Percentiles rank a stretch among this genome's conserved stretches.
These are phyloP conservation scores for Spatulosminthurus flaviceps DNA, from an alignment of 2,888 invertebrate genomes.

Conservation along the genomic window DNA sequence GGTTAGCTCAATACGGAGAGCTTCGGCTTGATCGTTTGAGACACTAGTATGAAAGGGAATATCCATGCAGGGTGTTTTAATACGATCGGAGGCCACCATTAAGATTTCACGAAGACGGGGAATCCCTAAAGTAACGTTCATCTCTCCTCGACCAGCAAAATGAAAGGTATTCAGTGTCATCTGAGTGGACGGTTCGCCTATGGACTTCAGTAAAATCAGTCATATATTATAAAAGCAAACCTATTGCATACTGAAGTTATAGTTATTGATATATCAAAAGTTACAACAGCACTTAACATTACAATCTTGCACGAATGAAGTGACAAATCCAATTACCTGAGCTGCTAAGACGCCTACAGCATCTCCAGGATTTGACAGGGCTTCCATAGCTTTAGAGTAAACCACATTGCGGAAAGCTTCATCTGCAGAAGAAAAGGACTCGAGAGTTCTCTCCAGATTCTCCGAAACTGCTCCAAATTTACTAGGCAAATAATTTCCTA, in stretches of 20 bases:
- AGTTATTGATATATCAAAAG: no score
- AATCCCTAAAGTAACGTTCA: constrained; percentile 99
- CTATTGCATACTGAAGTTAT: no score
- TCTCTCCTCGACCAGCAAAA: constrained; percentile 99
- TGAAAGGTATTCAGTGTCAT: constrained; percentile 99
- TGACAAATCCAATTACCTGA: constrained; percentile 72
- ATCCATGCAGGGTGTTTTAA: constrained; percentile 96
- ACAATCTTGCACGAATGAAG: no score
- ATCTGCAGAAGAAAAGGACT: constrained; percentile 70
- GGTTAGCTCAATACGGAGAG: constrained; percentile 77
- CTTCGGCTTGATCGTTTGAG: constrained; percentile 72
- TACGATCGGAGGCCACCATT: constrained; percentile 92
- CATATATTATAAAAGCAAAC: no score
- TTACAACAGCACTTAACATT: no score
- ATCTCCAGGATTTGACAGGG: constrained; percentile 89
- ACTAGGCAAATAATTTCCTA: constrained; percentile 67
- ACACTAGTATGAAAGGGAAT: constrained; percentile 78
- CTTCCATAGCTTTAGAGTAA: constrained; percentile 78
- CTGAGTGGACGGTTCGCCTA: constrained; percentile 99
- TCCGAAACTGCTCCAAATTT: constrained; percentile 88
- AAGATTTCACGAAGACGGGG: constrained; percentile 95
- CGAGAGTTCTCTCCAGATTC: constrained; percentile 76
- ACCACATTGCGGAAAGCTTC: constrained; percentile 75
- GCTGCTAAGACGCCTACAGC: constrained; percentile 96
- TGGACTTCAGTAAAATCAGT: constrained; percentile 73